Evolutionary conservation across 2,797 vertebrate species (phyloP), one percentile per base, ranked within the genome.

Genomic region (Sebastes wilsoni): DNA sequence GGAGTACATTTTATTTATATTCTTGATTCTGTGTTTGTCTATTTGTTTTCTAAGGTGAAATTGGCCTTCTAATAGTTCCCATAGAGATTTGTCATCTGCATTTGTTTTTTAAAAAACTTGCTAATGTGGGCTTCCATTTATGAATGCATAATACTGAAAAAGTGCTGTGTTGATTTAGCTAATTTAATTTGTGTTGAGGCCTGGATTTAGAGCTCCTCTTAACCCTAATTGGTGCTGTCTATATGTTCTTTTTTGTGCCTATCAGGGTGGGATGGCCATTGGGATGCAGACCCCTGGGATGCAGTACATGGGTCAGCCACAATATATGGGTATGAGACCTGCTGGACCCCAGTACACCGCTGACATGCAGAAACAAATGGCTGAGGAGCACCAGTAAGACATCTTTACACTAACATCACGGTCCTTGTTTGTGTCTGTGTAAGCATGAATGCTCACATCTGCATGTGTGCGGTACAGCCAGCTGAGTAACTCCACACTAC

Each of bases 351-450:
- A 97, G 79, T 99, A 97, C 88, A 96, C 92, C 3, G 96, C 96
- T 0, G 99, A 99, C 93, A 96, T 99, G 95, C 98, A 99, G 94
- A 99, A 99, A 89, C 98, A 99, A 90, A 98, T 99, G 96, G 98
- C 96, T 0, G 99, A 99, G 93, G 98, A 99, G 78, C 98, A 99
- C 76, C 97, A 99, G 98, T 99, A 96, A 98, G 98, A 36, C 28
- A 18, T 54, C 9, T 80, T 84, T 54, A 77, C 46, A 49, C 8
- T 79, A 16, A 66, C 18, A 2, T 9, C 12, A 10, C n/a, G 20
- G 20, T 49, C 69, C 32, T 52, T 32, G 28, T 61, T 61, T 77
- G 28, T 27, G 22, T 34, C 22, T 66, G 46, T 70, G 20, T 61
- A 8, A 8, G 5, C 55, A 10, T 27, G 42, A 49, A 25, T 32